A percentile compares a stretch with the other conserved stretches of the same genome.
Evolutionary conservation across 2,113 vertebrate species (phyloP).

Genomic region (Thamnaconus septentrionalis): DNA sequence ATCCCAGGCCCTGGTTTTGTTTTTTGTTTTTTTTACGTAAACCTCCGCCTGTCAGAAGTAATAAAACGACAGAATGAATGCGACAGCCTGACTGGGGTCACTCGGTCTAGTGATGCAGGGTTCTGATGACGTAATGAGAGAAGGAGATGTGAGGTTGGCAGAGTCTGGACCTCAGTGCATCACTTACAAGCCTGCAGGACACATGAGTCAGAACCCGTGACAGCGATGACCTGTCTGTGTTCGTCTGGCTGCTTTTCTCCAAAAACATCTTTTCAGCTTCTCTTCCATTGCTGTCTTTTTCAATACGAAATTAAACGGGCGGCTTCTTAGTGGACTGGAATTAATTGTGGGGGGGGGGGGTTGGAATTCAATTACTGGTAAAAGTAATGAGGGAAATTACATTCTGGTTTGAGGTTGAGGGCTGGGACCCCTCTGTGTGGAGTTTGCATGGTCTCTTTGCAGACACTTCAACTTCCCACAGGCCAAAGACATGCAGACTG

Average conservation of each 20-base stretch:
- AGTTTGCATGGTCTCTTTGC: no score
- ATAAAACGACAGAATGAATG: constrained; percentile 29
- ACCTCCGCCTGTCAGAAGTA: constrained; percentile 28
- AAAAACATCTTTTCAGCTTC: constrained; percentile 23
- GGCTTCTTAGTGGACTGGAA: no score
- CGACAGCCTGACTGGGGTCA: constrained; percentile 13
- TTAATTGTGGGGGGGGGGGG: no score
- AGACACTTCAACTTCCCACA: no score
- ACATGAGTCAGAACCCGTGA: constrained; percentile 49
- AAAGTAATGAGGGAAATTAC: no score
- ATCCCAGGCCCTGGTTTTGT: no score
- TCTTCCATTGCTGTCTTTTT: background rate
- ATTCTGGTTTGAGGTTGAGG: no score
- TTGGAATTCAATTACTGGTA: no score
- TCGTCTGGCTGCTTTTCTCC: constrained; percentile 9
- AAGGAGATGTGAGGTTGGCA: constrained; percentile 14
- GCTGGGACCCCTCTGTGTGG: no score
- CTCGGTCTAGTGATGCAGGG: constrained; percentile 13
- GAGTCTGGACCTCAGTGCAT: constrained; percentile 40
- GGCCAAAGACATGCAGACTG: no score
- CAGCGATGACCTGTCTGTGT: constrained; percentile 38
- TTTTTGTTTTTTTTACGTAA: constrained; percentile 8
- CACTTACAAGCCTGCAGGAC: constrained; percentile 48
- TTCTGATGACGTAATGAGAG: constrained; percentile 25
- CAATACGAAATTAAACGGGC: no score